phyloP scores from a whole-genome alignment of 64 coral and sea anemone species.

The Pocillopora damicornis region DNA sequence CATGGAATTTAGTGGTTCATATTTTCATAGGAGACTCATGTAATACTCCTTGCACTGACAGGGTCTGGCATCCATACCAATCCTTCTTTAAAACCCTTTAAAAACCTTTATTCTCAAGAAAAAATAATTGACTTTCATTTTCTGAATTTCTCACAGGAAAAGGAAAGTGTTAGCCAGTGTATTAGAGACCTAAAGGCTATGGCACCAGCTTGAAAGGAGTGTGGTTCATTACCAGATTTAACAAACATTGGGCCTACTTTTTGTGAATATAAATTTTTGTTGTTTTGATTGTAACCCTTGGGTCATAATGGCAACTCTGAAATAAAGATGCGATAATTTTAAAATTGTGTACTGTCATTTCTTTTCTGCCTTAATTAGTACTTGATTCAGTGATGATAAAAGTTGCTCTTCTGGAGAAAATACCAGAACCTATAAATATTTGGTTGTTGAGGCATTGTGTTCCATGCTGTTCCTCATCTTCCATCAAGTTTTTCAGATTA shows the following conservation, averaged over 20 bases:
- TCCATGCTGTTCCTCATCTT: no score
- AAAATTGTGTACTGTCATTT: background rate
- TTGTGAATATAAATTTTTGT: slow-evolving; percentile 47
- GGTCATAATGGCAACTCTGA: slow-evolving; percentile 4
- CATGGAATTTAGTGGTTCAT: no score
- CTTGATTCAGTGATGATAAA: no score
- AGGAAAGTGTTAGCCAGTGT: slow-evolving; percentile 87
- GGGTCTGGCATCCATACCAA: no score
- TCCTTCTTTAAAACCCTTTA: no score
- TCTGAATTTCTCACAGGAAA: slow-evolving; percentile 54
- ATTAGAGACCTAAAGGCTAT: slow-evolving; percentile 87
- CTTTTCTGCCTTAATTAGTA: background rate
- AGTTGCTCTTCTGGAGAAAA: no score
- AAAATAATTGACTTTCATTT: background rate
- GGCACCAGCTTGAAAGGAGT: slow-evolving; percentile 20
- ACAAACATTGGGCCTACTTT: slow-evolving; percentile 6
- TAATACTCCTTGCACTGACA: no score
- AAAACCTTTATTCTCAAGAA: no score
- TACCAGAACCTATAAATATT: no score
- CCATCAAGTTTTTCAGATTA: no score
- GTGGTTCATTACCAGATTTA: background rate
- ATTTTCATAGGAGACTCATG: no score
- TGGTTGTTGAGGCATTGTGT: no score
- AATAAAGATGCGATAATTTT: slow-evolving; percentile 2
- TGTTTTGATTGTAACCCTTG: background rate